Evolutionary conservation across 2,113 vertebrate genomes (phyloP).

Genomic region (Clarias gariepinus): DNA sequence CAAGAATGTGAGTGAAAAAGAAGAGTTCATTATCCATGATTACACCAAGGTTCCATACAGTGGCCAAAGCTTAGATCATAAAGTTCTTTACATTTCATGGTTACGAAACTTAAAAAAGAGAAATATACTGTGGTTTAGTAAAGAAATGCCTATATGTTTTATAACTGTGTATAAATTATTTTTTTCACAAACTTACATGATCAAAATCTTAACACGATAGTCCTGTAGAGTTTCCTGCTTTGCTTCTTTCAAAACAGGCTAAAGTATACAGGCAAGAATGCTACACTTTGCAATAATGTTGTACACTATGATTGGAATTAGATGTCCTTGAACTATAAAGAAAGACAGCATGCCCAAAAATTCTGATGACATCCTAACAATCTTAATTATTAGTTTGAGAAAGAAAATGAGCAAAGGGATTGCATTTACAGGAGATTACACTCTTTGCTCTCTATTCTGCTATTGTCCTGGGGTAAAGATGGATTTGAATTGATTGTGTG

Average conservation of each 20-base stretch:
- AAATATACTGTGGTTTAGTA: background rate
- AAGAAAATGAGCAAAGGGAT: background rate
- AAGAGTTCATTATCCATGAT: too few relatives aligned
- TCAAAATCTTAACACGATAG: background rate
- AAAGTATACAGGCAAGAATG: background rate
- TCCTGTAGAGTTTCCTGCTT: background rate
- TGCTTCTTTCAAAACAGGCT: background rate
- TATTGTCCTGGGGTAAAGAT: conserved; percentile 37
- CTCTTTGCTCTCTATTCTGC: conserved; percentile 4
- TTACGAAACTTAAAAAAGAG: background rate
- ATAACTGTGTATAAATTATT: background rate
- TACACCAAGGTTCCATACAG: too few relatives aligned
- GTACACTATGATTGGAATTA: background rate
- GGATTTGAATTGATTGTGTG: conserved; percentile 41
- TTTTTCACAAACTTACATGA: too few relatives aligned
- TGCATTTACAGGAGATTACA: conserved; percentile 17
- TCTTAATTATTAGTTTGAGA: background rate
- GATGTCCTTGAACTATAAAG: background rate
- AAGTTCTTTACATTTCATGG: background rate
- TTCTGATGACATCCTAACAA: conserved; percentile 4
- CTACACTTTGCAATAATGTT: background rate
- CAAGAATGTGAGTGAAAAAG: too few relatives aligned
- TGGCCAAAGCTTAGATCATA: too few relatives aligned
- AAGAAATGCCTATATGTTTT: background rate
- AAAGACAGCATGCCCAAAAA: background rate